Percentiles rank a stretch among this genome's conserved stretches.
phyloP scores from a whole-genome alignment of 2,888 invertebrate species.

The Tholera decimalis region DNA sequence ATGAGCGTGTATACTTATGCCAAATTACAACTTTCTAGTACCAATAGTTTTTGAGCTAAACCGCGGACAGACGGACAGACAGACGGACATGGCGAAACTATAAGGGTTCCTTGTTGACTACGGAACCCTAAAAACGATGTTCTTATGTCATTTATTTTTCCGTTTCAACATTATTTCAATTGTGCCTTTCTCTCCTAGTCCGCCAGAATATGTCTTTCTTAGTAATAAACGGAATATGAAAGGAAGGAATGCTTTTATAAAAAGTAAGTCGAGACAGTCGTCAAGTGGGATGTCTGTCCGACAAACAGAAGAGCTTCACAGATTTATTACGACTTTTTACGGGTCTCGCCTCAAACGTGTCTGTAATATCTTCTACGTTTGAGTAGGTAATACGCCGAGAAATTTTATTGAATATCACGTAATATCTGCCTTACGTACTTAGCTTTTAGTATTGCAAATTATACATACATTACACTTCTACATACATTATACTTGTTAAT shows the following conservation, averaged over 20 bases:
- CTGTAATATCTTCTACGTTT: slow-evolving; percentile 22
- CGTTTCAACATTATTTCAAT: neutral
- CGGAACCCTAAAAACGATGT: neutral
- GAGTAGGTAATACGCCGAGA: neutral
- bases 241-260: slow-evolving; percentile 32
- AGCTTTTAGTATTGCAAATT: neutral
- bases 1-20: too few species aligned
- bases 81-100: too few species aligned
- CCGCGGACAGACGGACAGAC: too few species aligned
- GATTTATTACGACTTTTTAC: slow-evolving; percentile 17
- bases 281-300: slow-evolving; percentile 27
- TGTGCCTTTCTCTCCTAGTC: neutral
- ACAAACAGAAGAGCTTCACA: slow-evolving; percentile 32
- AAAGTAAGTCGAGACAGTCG: slow-evolving; percentile 29
- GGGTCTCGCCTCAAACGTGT: slow-evolving; percentile 6
- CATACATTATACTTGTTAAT: too few species aligned
- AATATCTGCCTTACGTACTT: neutral
- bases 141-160: neutral
- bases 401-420: neutral
- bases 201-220: neutral
- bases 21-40: too few species aligned
- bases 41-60: too few species aligned
- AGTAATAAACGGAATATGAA: slow-evolving; percentile 35
- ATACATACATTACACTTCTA: too few species aligned
- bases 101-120: too few species aligned